A percentile compares a stretch with the other conserved stretches of the same genome.
These are phyloP conservation scores for Eulemur albifrons DNA, from an alignment of 2,797 vertebrate species.

Conservation along the genomic window DNA sequence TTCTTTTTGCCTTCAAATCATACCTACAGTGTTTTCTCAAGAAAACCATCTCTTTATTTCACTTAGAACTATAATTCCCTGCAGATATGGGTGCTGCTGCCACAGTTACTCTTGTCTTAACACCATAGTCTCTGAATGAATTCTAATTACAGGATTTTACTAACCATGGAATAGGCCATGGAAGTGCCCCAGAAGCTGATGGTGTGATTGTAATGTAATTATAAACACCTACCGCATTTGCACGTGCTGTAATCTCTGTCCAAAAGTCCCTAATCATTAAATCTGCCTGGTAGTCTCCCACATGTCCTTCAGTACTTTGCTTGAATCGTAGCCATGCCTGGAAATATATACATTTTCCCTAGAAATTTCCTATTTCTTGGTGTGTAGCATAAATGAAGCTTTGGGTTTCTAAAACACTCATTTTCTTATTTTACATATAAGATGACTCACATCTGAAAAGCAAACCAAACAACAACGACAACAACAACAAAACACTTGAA, in stretches of 20 bases:
- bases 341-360: not conserved
- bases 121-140: not conserved
- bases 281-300: not conserved
- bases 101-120: not conserved
- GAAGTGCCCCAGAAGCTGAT: not conserved
- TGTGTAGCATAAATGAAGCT: not conserved
- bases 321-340: not conserved
- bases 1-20: not conserved
- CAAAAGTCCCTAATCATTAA: not conserved
- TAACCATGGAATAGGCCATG: not conserved
- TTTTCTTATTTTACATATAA: conserved; percentile 15
- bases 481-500: not conserved
- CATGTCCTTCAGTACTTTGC: not conserved
- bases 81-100: not conserved
- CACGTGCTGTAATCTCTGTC: not conserved
- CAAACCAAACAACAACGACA: not conserved
- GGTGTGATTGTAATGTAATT: not conserved
- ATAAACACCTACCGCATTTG: not conserved
- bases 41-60: not conserved
- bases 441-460: not conserved
- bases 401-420: not conserved
- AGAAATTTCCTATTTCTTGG: not conserved
- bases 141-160: conserved; percentile 49
- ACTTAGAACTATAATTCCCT: not conserved
- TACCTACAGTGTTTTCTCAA: not conserved